phyloP scores from a whole-genome alignment of 2,797 vertebrate species.

The Malacoraja senta region DNA sequence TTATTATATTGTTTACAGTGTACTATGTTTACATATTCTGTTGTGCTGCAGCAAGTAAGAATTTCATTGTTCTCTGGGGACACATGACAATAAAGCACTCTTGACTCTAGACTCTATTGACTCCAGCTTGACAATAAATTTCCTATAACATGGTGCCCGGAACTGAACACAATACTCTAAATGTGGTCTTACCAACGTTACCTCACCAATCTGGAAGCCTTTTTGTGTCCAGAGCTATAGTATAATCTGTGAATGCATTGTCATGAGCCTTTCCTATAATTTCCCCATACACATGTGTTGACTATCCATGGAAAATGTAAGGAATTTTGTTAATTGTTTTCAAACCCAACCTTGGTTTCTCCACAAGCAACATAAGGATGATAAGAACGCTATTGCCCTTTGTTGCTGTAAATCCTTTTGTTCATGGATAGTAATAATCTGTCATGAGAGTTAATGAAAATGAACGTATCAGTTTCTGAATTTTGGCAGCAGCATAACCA shows the following conservation, averaged over 20 bases:
- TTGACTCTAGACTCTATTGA: too few species aligned
- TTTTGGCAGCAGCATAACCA: neutral
- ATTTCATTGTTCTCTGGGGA: too few species aligned
- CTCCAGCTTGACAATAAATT: too few species aligned
- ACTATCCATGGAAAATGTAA: neutral
- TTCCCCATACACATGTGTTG: neutral
- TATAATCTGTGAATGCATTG: neutral
- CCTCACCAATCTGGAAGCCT: neutral
- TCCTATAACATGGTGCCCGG: too few species aligned
- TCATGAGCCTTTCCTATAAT: neutral
- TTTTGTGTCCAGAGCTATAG: neutral
- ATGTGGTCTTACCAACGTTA: too few species aligned
- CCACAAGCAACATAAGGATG: neutral
- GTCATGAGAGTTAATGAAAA: neutral
- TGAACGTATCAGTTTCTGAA: too few species aligned
- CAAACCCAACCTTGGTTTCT: neutral
- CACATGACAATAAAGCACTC: too few species aligned
- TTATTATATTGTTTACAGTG: too few species aligned
- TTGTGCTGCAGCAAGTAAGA: too few species aligned
- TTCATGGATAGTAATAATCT: neutral
- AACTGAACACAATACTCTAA: too few species aligned
- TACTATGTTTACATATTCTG: too few species aligned
- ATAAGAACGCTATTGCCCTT: neutral
- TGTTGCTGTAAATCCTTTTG: neutral
- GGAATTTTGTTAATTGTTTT: neutral